Percentiles rank a stretch among this genome's conserved stretches.
phyloP scores from a whole-genome alignment of 2,888 invertebrate genomes.

The Coremacera marginata region DNA sequence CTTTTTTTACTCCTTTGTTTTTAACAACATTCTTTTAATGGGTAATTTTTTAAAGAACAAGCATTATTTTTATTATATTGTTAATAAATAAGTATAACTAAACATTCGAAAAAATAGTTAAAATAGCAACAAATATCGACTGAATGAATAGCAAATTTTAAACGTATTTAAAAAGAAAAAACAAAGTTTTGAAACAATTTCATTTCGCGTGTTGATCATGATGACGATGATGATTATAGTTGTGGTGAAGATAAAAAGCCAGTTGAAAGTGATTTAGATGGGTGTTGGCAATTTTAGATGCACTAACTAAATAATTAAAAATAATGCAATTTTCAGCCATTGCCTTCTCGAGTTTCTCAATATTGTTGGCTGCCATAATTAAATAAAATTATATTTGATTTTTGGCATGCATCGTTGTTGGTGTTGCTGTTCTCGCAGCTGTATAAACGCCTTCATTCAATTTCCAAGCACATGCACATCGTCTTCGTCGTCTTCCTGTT shows the following conservation, averaged over 20 bases:
- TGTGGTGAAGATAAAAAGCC: background rate
- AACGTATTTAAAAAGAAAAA: background rate
- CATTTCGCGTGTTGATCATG: background rate
- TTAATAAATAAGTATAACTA: background rate
- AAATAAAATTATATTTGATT: background rate
- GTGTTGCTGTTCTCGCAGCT: background rate
- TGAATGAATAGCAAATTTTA: conserved; percentile 2
- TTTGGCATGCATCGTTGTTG: background rate
- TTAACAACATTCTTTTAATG: background rate
- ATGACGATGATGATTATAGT: background rate
- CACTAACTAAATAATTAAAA: background rate
- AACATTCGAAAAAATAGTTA: background rate
- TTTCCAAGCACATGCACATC: conserved; percentile 72
- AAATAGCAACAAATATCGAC: background rate
- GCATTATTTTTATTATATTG: background rate
- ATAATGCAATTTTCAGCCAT: background rate
- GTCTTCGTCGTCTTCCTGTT: conserved; percentile 72
- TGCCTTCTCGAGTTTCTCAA: background rate
- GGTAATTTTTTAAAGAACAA: no score
- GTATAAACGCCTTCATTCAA: conserved; percentile 45
- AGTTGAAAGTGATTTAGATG: no score
- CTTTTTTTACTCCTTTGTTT: background rate
- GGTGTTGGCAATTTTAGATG: no score
- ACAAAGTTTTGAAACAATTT: background rate
- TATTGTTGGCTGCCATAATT: background rate